Evolutionary conservation across 2,113 vertebrate genomes (phyloP).

Genomic region (Symphodus melops): DNA sequence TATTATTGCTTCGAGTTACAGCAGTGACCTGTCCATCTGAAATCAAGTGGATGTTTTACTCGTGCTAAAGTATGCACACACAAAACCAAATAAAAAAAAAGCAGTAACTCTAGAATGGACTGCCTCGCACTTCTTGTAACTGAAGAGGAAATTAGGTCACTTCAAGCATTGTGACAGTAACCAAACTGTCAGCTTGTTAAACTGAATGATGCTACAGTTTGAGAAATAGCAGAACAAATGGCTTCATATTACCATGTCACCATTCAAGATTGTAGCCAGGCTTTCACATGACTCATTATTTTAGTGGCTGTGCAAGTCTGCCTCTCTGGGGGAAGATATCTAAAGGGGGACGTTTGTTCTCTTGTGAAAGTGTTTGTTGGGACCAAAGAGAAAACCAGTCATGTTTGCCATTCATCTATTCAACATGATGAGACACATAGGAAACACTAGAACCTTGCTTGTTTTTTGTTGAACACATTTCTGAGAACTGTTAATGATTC

Average conservation of each 20-base stretch:
- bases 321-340: neutral
- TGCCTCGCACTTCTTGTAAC: neutral
- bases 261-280: neutral
- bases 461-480: neutral
- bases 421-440: neutral
- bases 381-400: neutral
- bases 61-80: neutral
- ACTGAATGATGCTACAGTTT: slow-evolving; percentile 14
- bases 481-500: slow-evolving; percentile 38
- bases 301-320: slow-evolving; percentile 12
- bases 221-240: slow-evolving; percentile 5
- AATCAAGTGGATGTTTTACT: neutral
- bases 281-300: slow-evolving; percentile 28
- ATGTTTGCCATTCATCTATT: neutral
- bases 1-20: slow-evolving; percentile 53
- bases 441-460: neutral
- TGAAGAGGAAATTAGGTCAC: neutral
- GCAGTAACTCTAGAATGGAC: too few species aligned
- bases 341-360: slow-evolving; percentile 43
- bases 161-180: neutral
- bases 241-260: slow-evolving; percentile 12
- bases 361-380: neutral
- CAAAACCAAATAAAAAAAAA: neutral
- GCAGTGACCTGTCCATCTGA: neutral
- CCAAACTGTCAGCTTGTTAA: slow-evolving; percentile 27